These are phyloP conservation scores for Malurus cyaneus DNA, from an alignment of 2,113 vertebrate species.

Conservation along the genomic window DNA sequence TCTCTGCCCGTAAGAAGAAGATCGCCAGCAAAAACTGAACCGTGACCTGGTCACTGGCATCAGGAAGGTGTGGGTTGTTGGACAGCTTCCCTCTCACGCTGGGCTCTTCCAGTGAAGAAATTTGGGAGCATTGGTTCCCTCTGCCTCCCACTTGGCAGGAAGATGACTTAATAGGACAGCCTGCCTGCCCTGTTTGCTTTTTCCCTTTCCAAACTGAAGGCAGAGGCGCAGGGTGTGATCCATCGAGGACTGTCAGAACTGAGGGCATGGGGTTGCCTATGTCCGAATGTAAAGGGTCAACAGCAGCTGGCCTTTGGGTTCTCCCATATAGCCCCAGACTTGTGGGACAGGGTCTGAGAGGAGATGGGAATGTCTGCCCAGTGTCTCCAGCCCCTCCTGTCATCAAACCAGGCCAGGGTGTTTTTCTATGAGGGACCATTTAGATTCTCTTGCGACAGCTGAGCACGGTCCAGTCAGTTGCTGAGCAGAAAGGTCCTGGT, in stretches of 20 bases:
- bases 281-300: fast-evolving
- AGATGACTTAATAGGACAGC: not conserved
- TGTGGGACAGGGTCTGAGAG: not conserved
- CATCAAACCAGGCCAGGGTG: not conserved
- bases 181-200: not conserved
- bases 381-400: not conserved
- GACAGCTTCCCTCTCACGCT: not conserved
- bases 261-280: fast-evolving
- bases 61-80: not conserved
- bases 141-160: not conserved
- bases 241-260: not conserved
- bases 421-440: not conserved
- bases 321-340: not conserved
- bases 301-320: not conserved
- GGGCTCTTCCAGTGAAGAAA: not conserved
- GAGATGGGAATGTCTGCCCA: not conserved
- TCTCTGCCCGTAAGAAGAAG: constrained; percentile 90
- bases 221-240: not conserved
- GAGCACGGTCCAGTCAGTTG: not conserved
- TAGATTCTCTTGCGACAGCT: not conserved
- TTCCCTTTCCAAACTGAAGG: not conserved
- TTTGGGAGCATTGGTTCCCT: not conserved
- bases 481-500: not conserved
- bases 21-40: constrained; percentile 81
- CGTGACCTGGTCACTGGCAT: not conserved